Evolutionary conservation across 2,113 vertebrate genomes (phyloP), one percentile per base, ranked within the genome.

Genomic region (Psilopsiagon aurifrons): DNA sequence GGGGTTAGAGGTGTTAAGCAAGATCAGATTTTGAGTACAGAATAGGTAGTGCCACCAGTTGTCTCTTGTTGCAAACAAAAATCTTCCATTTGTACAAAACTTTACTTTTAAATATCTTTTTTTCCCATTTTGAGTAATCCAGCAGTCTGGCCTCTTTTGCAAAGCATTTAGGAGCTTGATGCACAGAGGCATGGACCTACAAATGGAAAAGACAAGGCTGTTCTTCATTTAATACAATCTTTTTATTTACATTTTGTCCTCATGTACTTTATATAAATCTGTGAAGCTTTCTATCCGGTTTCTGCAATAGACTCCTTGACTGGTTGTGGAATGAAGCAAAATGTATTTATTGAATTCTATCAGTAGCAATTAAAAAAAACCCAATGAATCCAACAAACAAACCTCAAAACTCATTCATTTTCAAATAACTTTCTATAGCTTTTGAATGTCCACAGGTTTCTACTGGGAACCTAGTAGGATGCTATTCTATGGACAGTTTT

Each of bases 131-230:
- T 20, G 27, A 66, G 47, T 60, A 47, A 68, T 51, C 41, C 62
- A 69, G 25, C 59, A 78, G 62, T 25, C 9, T 84, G 74, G 62
- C 24, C 57, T 23, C 55, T 66, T 59, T 9, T 49, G 46, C 16
- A 83, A 73, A 70, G 60, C 9, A 18, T 12, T 46, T 23, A 46
- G 83, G 43, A 92, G n/a, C 10, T 35, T 7, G 5, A 25, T 46
- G 28, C 19, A 68, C n/a, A 64, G n/a, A 80, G 23, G 43, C 54
- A 71, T 0, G 0, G 77, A 79, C 51, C 25, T 37, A 9, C 0
- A 57, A 13, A 13, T 16, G 27, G 44, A 62, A 89, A 62, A 85
- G 27, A 35, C 13, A 87, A 4, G 1, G 28, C 35, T 84, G 27
- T 18, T 64, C 69, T 60, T 87, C 33, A 79, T 1, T 10, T 19